Conservation (phyloP, 2,888 invertebrate genomes). For the Hartigia nigra region DNA sequence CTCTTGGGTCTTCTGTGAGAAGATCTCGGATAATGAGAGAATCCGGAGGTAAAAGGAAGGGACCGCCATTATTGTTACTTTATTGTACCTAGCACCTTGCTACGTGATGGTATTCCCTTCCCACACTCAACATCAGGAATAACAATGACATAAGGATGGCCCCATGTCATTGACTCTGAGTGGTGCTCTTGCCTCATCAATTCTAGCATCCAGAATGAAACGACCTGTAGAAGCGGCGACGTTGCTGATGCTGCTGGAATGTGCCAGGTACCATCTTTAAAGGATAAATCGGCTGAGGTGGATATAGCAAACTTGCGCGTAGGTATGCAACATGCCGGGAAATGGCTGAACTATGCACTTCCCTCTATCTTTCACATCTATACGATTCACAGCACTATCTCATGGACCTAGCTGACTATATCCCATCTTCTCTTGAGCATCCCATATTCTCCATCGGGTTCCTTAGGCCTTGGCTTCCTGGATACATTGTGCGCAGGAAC, state of each 20-base stretch:
- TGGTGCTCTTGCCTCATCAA: background rate
- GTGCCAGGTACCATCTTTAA: background rate
- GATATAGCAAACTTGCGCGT: background rate
- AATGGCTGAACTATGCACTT: background rate
- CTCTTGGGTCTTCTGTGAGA: background rate
- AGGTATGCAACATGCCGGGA: background rate
- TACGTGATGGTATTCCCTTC: conserved; percentile 31
- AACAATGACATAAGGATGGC: conserved; percentile 27
- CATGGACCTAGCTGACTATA: background rate
- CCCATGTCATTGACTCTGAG: conserved; percentile 7
- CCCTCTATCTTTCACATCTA: background rate
- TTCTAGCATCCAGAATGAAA: background rate
- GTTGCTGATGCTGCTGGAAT: background rate
- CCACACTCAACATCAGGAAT: conserved; percentile 26
- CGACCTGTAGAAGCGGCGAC: background rate
- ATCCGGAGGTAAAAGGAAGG: background rate
- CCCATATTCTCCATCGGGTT: background rate
- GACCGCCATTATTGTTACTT: background rate
- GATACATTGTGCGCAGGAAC: background rate
- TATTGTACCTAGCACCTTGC: background rate
- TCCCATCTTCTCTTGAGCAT: background rate
- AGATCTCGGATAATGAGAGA: background rate
- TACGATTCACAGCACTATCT: background rate
- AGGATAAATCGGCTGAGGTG: background rate
- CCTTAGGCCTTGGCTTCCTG: background rate